Evolutionary conservation across 1,140 invertebrate genomes (phyloP).

Genomic region (Antheraea mylitta): DNA sequence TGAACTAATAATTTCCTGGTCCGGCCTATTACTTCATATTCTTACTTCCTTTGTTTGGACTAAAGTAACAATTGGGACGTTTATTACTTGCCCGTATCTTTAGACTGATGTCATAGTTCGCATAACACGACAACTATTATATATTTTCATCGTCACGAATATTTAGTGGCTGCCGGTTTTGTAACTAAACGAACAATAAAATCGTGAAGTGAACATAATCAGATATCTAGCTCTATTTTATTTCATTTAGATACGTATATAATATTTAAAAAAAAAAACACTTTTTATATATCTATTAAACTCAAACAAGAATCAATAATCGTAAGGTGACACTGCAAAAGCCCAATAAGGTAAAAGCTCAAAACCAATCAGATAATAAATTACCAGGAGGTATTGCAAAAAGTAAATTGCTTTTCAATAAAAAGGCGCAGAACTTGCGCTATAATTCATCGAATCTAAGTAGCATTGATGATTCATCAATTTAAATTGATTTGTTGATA

Average conservation of each 20-base stretch:
- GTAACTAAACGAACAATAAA: background rate
- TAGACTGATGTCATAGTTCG: constrained; percentile 32
- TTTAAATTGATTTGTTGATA: constrained; percentile 43
- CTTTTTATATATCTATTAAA: no score
- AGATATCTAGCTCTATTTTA: background rate
- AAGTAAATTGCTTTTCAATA: background rate
- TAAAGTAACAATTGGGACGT: constrained; percentile 37
- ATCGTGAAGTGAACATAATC: background rate
- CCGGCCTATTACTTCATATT: constrained; percentile 42
- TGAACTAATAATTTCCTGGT: constrained; percentile 39
- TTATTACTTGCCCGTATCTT: constrained; percentile 43
- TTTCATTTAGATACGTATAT: background rate
- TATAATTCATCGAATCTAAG: constrained; percentile 37
- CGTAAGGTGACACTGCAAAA: background rate
- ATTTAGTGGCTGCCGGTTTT: background rate
- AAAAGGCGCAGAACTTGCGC: constrained; percentile 10
- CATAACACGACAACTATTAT: constrained; percentile 36
- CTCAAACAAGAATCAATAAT: background rate
- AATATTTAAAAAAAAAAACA: no score
- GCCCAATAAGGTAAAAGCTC: background rate
- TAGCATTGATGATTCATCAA: constrained; percentile 1
- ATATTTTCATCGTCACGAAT: constrained; percentile 30
- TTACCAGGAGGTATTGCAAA: background rate
- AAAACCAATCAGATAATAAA: constrained; percentile 11
- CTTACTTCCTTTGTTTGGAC: constrained; percentile 46